Conservation (phyloP, 2,113 vertebrate genomes). For the Aphelocoma coerulescens region DNA sequence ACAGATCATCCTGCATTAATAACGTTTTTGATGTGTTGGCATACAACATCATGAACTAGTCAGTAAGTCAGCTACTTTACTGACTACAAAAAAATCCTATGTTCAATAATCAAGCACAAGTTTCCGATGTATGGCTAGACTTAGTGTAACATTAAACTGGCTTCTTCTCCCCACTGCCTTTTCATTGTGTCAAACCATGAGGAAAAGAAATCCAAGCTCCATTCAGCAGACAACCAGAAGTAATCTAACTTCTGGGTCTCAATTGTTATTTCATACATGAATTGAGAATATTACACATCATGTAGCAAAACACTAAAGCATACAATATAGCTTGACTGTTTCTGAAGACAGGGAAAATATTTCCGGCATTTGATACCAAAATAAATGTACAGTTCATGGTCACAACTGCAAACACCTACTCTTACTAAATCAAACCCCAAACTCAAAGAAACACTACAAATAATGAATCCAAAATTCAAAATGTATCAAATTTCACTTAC, state of each 20-base stretch:
- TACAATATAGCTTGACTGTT: background rate
- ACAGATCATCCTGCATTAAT: background rate
- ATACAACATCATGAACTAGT: accelerated
- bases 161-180: background rate
- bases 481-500: background rate
- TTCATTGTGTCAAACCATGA: background rate
- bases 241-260: background rate
- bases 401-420: background rate
- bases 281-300: background rate
- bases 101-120: background rate
- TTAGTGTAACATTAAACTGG: background rate
- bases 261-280: background rate
- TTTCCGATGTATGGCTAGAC: background rate
- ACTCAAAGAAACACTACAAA: background rate
- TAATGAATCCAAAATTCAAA: background rate
- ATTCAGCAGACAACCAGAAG: background rate
- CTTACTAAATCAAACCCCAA: background rate
- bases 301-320: background rate
- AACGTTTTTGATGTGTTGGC: background rate
- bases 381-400: background rate
- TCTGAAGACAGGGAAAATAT: background rate
- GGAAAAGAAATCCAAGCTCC: background rate
- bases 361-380: background rate
- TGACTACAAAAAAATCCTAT: background rate
- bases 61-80: background rate